Percentiles rank a stretch among this genome's conserved stretches.
Conservation (phyloP, 2,113 vertebrate genomes). For the Dicaeum eximium region DNA sequence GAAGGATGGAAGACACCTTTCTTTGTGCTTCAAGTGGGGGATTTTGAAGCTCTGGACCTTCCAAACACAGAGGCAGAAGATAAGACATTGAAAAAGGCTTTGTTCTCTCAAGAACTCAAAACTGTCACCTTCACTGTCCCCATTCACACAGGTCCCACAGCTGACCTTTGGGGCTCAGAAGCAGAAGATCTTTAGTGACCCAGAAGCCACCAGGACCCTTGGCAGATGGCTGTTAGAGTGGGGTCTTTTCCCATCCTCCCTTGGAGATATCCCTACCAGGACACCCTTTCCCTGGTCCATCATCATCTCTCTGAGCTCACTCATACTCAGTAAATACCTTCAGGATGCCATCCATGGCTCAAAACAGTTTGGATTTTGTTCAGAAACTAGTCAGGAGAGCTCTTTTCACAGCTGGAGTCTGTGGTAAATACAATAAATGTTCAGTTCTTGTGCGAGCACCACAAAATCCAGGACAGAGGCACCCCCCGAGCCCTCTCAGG, state of each 20-base stretch:
- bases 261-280: background rate
- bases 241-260: background rate
- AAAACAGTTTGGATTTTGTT: background rate
- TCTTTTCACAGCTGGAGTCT: background rate
- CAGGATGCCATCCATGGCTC: background rate
- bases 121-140: background rate
- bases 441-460: background rate
- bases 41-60: background rate
- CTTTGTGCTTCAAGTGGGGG: background rate
- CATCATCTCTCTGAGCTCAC: accelerated
- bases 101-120: background rate
- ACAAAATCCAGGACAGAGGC: background rate
- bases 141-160: background rate
- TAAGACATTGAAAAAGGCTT: background rate
- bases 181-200: background rate
- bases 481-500: background rate
- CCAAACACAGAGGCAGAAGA: background rate
- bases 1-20: background rate
- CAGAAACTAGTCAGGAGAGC: background rate
- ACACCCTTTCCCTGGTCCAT: background rate
- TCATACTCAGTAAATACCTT: background rate
- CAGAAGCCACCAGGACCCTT: background rate
- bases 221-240: background rate
- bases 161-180: background rate
- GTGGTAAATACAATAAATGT: background rate